Percentiles rank a stretch among this genome's conserved stretches.
Evolutionary conservation across 2,797 vertebrate species (phyloP).

Genomic region (Calcarius lapponicus): DNA sequence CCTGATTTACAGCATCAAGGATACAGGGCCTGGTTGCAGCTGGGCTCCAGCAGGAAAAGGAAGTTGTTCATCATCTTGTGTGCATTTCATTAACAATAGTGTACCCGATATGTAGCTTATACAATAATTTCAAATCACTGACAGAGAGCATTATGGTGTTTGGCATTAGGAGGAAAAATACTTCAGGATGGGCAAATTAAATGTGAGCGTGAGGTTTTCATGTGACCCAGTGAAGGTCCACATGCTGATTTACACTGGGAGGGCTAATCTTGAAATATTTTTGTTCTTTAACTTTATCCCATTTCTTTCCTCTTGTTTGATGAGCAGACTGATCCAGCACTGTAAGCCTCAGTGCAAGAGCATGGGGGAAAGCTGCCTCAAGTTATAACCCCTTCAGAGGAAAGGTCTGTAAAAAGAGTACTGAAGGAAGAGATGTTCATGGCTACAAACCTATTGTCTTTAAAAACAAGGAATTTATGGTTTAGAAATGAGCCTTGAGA

Average conservation of each 20-base stretch:
- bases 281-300: slow-evolving; percentile 54
- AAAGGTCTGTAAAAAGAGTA: not conserved
- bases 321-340: not conserved
- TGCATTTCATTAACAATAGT: slow-evolving; percentile 90
- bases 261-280: slow-evolving; percentile 61
- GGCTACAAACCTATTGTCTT: not conserved
- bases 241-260: slow-evolving; percentile 58
- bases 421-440: not conserved
- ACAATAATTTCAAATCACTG: slow-evolving; percentile 83
- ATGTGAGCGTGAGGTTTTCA: slow-evolving; percentile 72
- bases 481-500: not conserved
- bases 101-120: slow-evolving; percentile 80
- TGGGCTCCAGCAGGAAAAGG: slow-evolving; percentile 94
- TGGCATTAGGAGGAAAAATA: slow-evolving; percentile 80
- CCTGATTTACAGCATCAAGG: slow-evolving; percentile 91
- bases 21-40: slow-evolving; percentile 87
- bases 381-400: not conserved
- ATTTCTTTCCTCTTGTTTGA: slow-evolving; percentile 54
- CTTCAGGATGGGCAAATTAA: slow-evolving; percentile 80
- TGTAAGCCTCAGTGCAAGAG: not conserved
- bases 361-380: not conserved
- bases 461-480: not conserved
- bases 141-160: slow-evolving; percentile 83
- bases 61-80: slow-evolving; percentile 96
- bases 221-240: slow-evolving; percentile 54